Evolutionary conservation across 2,797 vertebrate species (phyloP), one percentile per base, ranked within the genome.

Genomic region (Anguilla anguilla): DNA sequence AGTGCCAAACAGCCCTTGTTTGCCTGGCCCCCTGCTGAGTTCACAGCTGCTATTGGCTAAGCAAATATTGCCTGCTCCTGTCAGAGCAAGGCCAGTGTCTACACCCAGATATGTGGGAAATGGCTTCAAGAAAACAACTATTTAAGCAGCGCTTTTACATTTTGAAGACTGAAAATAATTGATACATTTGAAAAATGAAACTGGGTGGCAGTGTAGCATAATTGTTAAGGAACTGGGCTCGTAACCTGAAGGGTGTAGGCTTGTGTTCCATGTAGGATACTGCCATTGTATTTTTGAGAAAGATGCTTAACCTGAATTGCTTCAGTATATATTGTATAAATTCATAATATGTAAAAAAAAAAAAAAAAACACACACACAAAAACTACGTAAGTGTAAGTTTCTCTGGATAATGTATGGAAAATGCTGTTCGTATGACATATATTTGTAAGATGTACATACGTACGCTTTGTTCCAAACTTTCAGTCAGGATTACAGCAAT

Each of bases 41-140:
- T 51, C 25, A 57, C 13, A 17, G 59, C n/a, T 22, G 83, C 51
- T 87, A 85, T 87, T 83, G 53, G 87, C 49, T 19, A 11, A n/a
- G 57, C 15, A 22, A 53, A 90, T 49, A 3, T 64, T 49, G 25
- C 25, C 72, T 25, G 28, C 49, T 86, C 88, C 74, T 74, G 77
- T 10, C 0, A 25, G 77, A 6, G 10, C 10, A 35, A 39, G 35
- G 74, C 39, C 46, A 39, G 74, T 79, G 74, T 35, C 17, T 19
- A 13, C 31, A 11, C 2, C 9, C 25, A 69, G 25, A 28, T 69
- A 69, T 59, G 13, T 15, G 0, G 31, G n/a, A 79, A 35, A 79
- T 79, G 74, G 39, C 11, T 43, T 72, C 11, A 15, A 15, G n/a
- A 22, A 6, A 69, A 69, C n/a, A 72, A 31, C n/a, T 13, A 72